phyloP scores from a whole-genome alignment of 2,113 vertebrate genomes.

The Hypanus sabinus region DNA sequence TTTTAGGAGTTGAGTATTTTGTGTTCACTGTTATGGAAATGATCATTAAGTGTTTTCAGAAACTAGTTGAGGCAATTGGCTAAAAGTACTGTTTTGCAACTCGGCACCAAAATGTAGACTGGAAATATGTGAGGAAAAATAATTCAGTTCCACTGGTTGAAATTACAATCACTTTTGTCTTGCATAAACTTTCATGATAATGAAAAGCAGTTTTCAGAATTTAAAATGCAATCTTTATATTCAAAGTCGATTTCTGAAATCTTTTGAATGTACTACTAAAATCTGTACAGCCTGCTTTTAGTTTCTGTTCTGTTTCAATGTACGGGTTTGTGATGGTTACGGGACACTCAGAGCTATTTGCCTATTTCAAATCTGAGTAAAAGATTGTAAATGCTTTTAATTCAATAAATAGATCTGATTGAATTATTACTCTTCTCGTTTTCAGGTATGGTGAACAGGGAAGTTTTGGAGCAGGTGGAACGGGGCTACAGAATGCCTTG shows the following conservation, averaged over 20 bases:
- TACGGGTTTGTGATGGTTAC: neutral
- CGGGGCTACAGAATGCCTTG: conserved; percentile 91
- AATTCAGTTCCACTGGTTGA: neutral
- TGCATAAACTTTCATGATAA: neutral
- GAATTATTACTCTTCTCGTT: neutral
- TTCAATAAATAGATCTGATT: neutral
- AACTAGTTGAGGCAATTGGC: neutral
- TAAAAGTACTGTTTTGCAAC: neutral
- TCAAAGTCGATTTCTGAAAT: neutral
- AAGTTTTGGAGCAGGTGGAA: conserved; percentile 91
- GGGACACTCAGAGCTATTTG: neutral
- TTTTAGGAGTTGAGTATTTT: neutral
- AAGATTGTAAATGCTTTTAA: neutral
- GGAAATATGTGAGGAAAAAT: neutral
- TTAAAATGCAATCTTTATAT: neutral
- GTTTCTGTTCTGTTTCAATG: neutral
- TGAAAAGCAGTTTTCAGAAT: neutral
- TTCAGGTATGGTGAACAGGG: conserved; percentile 89
- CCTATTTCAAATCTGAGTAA: neutral
- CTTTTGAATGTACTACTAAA: neutral
- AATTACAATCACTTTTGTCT: neutral
- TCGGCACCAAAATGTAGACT: neutral
- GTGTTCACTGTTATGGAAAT: neutral
- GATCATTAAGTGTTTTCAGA: neutral
- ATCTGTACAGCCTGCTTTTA: neutral